A percentile compares a stretch with the other conserved stretches of the same genome.
Conservation (phyloP, 2,113 vertebrate genomes). For the Ctenomys sociabilis region DNA sequence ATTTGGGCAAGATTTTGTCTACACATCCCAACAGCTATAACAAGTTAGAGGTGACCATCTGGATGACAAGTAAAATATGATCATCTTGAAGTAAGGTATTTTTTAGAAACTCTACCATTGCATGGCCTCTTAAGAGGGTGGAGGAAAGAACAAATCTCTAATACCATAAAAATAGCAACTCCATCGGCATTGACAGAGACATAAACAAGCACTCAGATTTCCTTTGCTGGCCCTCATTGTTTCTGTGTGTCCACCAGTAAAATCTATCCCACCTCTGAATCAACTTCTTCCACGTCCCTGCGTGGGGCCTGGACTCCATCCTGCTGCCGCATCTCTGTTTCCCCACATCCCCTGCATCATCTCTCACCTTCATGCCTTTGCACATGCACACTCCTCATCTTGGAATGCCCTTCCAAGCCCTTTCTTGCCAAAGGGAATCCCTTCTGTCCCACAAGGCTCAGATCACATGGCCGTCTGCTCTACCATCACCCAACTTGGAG, state of each 20-base stretch:
- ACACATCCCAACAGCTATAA: background rate
- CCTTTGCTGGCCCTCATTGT: background rate
- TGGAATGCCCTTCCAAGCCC: background rate
- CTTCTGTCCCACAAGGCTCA: background rate
- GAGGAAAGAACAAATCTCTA: background rate
- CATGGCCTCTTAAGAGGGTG: conserved; percentile 1
- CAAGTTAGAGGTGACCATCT: background rate
- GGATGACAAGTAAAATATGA: background rate
- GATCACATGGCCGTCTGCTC: background rate
- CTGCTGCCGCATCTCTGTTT: background rate
- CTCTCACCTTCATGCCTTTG: background rate
- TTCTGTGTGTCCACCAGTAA: background rate
- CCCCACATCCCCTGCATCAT: background rate
- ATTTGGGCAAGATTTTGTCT: background rate
- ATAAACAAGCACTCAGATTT: conserved; percentile 26
- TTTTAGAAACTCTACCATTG: conserved; percentile 1
- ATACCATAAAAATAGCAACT: conserved; percentile 9
- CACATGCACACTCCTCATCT: background rate
- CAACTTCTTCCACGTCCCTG: background rate
- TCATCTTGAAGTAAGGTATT: conserved; percentile 15
- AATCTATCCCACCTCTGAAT: background rate
- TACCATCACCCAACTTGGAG: background rate
- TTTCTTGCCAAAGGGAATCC: background rate
- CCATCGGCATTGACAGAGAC: background rate
- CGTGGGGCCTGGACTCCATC: background rate